Percentiles rank a stretch among this genome's conserved stretches.
Conservation (phyloP, 2,797 vertebrate genomes). For the Syngnathus acus region DNA sequence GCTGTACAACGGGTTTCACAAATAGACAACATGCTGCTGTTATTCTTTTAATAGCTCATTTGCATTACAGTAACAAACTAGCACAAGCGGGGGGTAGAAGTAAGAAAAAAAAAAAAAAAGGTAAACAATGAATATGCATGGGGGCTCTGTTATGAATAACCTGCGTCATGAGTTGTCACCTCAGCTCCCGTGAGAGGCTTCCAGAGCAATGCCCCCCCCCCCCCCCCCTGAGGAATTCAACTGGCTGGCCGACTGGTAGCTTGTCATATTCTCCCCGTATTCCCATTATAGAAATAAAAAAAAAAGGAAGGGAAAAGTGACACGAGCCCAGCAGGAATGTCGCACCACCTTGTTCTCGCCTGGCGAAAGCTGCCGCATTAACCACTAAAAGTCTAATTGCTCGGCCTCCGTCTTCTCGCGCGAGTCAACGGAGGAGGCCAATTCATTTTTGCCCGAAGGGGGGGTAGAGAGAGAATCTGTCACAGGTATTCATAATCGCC, state of each 20-base stretch:
- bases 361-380: conserved; percentile 73
- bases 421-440: conserved; percentile 71
- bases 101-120: conserved; percentile 43
- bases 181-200: conserved; percentile 58
- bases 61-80: conserved; percentile 44
- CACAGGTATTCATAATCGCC: conserved; percentile 79
- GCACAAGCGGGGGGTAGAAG: conserved; percentile 40
- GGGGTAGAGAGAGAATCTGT: conserved; percentile 66
- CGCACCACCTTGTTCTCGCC: conserved; percentile 70
- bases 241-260: conserved; percentile 68
- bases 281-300: conserved; percentile 31
- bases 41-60: conserved; percentile 31
- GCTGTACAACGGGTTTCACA: conserved; percentile 9
- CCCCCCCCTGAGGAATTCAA: conserved; percentile 65
- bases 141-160: conserved; percentile 66
- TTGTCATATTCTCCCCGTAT: conserved; percentile 62
- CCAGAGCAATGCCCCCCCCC: conserved; percentile 50
- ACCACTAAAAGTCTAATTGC: conserved; percentile 77
- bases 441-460: conserved; percentile 74
- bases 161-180: conserved; percentile 68
- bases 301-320: conserved; percentile 52
- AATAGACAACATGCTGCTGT: conserved; percentile 36
- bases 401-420: conserved; percentile 72
- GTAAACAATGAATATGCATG: conserved; percentile 73
- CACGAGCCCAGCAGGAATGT: conserved; percentile 72